These are phyloP conservation scores for Melanocharis versteri DNA, from an alignment of 2,113 vertebrate species.

Conservation along the genomic window DNA sequence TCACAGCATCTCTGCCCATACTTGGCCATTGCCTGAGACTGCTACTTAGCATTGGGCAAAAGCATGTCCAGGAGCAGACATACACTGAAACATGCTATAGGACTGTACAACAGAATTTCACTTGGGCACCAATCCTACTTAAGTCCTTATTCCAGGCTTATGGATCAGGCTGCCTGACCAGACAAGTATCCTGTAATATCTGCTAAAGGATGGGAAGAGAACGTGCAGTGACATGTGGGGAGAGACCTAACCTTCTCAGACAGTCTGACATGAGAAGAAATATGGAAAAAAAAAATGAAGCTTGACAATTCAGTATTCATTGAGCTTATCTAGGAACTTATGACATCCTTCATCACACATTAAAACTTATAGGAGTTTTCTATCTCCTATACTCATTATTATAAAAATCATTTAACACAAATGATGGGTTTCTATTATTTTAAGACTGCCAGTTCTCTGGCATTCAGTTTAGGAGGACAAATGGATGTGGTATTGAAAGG, in stretches of 20 bases:
- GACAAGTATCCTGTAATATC: not conserved
- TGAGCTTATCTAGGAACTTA: not conserved
- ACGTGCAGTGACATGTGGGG: not conserved
- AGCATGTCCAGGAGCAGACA: accelerated
- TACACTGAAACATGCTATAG: not conserved
- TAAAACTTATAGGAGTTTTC: not conserved
- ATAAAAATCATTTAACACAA: not conserved
- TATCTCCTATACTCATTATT: not conserved
- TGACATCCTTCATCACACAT: not conserved
- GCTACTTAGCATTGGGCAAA: not conserved
- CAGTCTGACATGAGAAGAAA: not conserved
- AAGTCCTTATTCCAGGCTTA: not conserved
- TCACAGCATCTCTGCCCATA: not conserved
- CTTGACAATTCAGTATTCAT: not conserved
- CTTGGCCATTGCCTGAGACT: not conserved
- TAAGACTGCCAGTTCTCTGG: not conserved
- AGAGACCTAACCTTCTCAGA: not conserved
- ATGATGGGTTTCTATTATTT: not conserved
- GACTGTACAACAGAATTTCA: not conserved
- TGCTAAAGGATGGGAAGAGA: not conserved
- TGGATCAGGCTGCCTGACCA: not conserved
- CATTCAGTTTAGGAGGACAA: not conserved
- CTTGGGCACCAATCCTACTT: not conserved
- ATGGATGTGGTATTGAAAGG: not conserved
- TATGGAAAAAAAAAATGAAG: not conserved